Percentiles rank a stretch among this genome's conserved stretches.
Evolutionary conservation across 2,797 vertebrate species (phyloP).

Genomic region (Oreochromis mossambicus): DNA sequence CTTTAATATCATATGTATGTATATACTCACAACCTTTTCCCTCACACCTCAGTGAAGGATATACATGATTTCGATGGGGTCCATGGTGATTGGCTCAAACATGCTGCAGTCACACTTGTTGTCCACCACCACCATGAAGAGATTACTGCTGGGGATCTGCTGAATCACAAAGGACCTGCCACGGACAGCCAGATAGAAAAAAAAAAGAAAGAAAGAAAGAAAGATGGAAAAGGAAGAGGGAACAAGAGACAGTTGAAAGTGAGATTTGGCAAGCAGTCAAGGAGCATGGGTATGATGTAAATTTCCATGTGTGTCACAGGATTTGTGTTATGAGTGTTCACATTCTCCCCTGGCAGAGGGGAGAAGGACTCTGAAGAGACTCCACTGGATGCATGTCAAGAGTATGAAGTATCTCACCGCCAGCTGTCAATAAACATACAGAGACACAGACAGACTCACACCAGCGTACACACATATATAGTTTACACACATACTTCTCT

Average conservation of each 20-base stretch:
- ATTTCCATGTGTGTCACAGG: constrained; percentile 43
- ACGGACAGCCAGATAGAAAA: constrained; percentile 7
- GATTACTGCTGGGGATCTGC: constrained; percentile 98
- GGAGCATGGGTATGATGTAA: constrained; percentile 28
- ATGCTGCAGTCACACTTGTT: constrained; percentile 92
- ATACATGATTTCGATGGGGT: constrained; percentile 97
- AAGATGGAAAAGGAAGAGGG: background rate
- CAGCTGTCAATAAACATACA: constrained; percentile 46
- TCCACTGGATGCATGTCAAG: constrained; percentile 32
- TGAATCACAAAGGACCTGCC: constrained; percentile 97
- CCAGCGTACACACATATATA: background rate
- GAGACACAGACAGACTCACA: constrained; percentile 8
- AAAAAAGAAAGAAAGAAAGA: background rate
- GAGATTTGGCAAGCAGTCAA: constrained; percentile 15
- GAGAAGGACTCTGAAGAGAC: constrained; percentile 15
- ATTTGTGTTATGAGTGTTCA: constrained; percentile 42
- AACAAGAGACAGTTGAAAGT: background rate
- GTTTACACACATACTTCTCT: constrained; percentile 4
- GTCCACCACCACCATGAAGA: constrained; percentile 98
- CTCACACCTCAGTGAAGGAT: constrained; percentile 82
- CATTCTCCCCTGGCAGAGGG: background rate
- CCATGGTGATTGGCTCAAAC: constrained; percentile 90
- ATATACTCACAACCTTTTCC: background rate
- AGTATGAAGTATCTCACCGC: constrained; percentile 18
- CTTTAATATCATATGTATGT: background rate